phyloP scores from a whole-genome alignment of 2,797 vertebrate species.

The Micrastur ruficollis region DNA sequence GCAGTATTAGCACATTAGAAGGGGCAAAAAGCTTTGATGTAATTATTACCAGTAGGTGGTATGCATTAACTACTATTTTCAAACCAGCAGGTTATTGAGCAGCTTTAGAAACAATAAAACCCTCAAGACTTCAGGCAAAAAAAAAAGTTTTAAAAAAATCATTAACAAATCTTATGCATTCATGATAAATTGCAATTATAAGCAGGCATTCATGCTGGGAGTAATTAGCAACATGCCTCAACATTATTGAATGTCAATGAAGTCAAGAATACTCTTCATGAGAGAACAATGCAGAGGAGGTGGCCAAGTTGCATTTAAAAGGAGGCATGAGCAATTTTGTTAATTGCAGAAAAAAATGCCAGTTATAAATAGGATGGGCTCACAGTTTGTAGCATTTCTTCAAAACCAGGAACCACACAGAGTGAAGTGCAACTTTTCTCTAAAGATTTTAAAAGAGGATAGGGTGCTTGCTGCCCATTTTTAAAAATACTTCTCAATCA shows the following conservation, averaged over 20 bases:
- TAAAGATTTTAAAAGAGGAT: background rate
- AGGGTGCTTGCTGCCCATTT: background rate
- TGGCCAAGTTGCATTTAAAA: conserved; percentile 43
- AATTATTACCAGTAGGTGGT: conserved; percentile 63
- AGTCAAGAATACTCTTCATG: conserved; percentile 57
- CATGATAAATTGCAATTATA: conserved; percentile 64
- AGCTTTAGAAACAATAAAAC: conserved; percentile 62
- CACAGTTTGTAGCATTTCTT: conserved; percentile 5
- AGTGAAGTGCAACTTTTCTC: background rate
- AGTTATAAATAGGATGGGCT: conserved; percentile 11
- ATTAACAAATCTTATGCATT: conserved; percentile 57
- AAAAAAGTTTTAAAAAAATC: background rate
- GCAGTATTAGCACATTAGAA: background rate
- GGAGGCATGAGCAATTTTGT: conserved; percentile 28
- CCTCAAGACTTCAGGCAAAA: background rate
- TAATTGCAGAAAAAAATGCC: conserved; percentile 46
- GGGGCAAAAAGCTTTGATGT: conserved; percentile 31
- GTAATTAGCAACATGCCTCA: conserved; percentile 70
- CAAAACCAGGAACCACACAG: background rate
- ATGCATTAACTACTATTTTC: conserved; percentile 63
- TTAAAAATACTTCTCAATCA: background rate
- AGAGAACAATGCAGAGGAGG: conserved; percentile 53
- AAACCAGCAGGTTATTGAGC: conserved; percentile 36
- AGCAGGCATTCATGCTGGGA: conserved; percentile 54
- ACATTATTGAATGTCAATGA: conserved; percentile 67